phyloP scores from a whole-genome alignment of 2,797 vertebrate genomes.

The Vespertilio murinus region DNA sequence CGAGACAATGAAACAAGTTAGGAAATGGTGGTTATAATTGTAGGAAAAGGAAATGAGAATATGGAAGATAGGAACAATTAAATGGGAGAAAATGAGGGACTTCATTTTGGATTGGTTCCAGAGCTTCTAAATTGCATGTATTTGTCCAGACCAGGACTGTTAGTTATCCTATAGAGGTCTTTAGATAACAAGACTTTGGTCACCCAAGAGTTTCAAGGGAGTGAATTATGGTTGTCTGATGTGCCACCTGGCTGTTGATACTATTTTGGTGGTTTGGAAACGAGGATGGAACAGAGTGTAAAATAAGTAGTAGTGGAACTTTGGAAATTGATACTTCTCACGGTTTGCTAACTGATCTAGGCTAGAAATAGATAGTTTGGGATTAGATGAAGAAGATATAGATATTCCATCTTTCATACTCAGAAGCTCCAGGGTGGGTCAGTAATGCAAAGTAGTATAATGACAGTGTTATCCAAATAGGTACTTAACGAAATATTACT shows the following conservation, averaged over 20 bases:
- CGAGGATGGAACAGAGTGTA: constrained; percentile 14
- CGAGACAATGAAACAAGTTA: neutral
- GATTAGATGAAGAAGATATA: neutral
- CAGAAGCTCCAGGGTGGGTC: neutral
- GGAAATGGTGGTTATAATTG: neutral
- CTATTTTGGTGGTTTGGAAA: neutral
- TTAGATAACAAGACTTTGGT: neutral
- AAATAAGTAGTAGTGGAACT: constrained; percentile 5
- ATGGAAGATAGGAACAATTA: neutral
- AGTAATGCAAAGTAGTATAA: neutral
- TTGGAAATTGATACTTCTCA: neutral
- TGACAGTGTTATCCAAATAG: neutral
- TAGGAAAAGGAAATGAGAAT: constrained; percentile 36
- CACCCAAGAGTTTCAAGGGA: neutral
- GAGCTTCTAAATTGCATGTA: neutral
- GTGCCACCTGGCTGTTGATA: neutral
- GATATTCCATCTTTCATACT: neutral
- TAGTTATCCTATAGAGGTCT: neutral
- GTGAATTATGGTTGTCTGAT: neutral
- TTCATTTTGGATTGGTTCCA: constrained; percentile 15
- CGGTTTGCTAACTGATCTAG: neutral
- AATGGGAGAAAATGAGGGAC: neutral
- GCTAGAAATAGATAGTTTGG: neutral
- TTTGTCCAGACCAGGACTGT: neutral
- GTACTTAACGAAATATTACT: neutral